Evolutionary conservation across 2,797 vertebrate genomes (phyloP), one percentile per base, ranked within the genome.

Genomic region (Arnoldichthys spilopterus): DNA sequence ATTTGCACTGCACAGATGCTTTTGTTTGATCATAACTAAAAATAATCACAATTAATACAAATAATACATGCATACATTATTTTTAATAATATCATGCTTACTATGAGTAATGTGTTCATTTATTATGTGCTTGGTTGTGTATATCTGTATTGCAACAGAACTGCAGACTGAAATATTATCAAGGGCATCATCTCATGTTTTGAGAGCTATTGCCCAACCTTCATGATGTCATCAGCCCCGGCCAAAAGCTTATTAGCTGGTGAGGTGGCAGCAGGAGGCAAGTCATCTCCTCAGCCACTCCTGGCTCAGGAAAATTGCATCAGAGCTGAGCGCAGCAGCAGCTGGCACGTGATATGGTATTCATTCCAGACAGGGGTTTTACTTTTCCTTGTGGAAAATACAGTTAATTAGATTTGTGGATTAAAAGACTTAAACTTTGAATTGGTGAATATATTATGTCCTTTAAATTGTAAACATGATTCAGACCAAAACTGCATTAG

Each of bases 291-390:
- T 26, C 24, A 56, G 13, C 61, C 47, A 45, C 43, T 30, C 28
- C 22, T 1, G 20, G 49, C 81, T 58, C 67, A 28, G 13, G 22
- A 51, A 61, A 75, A 85, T 86, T 79, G 84, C 64, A 58, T 85
- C 82, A 86, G 58, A 80, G 2, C 73, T 72, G 49, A 75, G 22
- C 53, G 2, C 43, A 51, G 47, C 24, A 15, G 64, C 69, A 24
- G 26, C 13, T 11, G 6, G 37, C 62, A 63, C 74, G 45, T 82
- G 45, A 77, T 49, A 74, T 26, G 49, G n/a, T 59, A 45, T 49
- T 78, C 40, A 18, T 30, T 61, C 37, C 15, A 6, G 51, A 40
- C 18, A 40, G n/a, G 4, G 69, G 18, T 15, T 22, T 51, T 49
- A 37, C 22, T n/a, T 4, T 16, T 3, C 40, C 22, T 20, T 43